Conservation (phyloP, 2,888 invertebrate genomes). For the Neoascia interrupta region DNA sequence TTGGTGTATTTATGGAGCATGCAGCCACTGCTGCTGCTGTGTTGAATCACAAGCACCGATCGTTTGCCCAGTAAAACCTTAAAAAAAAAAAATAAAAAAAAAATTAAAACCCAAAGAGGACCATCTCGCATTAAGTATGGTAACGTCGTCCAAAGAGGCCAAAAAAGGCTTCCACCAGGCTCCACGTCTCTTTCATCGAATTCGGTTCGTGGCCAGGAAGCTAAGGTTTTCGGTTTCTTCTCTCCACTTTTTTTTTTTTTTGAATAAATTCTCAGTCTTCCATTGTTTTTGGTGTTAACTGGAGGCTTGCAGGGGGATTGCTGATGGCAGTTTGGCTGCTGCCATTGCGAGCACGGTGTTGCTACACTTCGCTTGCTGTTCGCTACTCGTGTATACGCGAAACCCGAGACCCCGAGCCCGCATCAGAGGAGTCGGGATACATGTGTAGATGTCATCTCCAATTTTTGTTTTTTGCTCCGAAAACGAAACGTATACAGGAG, state of each 20-base stretch:
- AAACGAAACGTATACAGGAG: slow-evolving; percentile 51
- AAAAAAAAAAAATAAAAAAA: slow-evolving; percentile 8
- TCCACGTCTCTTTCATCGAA: too few relatives aligned
- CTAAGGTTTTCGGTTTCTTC: slow-evolving; percentile 11
- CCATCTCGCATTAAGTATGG: slow-evolving; percentile 52
- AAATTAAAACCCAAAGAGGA: slow-evolving; percentile 26
- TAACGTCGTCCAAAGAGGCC: slow-evolving; percentile 8
- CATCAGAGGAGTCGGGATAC: slow-evolving; percentile 63
- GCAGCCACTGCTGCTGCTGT: slow-evolving; percentile 44
- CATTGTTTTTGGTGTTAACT: slow-evolving; percentile 67
- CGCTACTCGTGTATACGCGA: slow-evolving; percentile 65
- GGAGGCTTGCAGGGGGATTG: slow-evolving; percentile 20
- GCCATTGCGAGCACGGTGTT: slow-evolving; percentile 65
- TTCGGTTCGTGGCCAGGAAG: slow-evolving; percentile 37
- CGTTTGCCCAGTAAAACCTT: slow-evolving; percentile 39
- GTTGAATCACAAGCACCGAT: slow-evolving; percentile 49
- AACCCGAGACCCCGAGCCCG: slow-evolving; percentile 41
- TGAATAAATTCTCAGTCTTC: slow-evolving; percentile 45
- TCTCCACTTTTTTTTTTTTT: slow-evolving; percentile 5
- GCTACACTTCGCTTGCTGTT: slow-evolving; percentile 65
- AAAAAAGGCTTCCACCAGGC: slow-evolving; percentile 47
- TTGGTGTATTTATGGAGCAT: slow-evolving; percentile 68
- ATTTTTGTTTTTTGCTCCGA: slow-evolving; percentile 45
- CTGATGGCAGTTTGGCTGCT: slow-evolving; percentile 61
- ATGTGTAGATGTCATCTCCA: slow-evolving; percentile 70